A percentile compares a stretch with the other conserved stretches of the same genome.
Conservation (phyloP, 2,888 invertebrate genomes). For the Kuschelorhynchus macadamiae region DNA sequence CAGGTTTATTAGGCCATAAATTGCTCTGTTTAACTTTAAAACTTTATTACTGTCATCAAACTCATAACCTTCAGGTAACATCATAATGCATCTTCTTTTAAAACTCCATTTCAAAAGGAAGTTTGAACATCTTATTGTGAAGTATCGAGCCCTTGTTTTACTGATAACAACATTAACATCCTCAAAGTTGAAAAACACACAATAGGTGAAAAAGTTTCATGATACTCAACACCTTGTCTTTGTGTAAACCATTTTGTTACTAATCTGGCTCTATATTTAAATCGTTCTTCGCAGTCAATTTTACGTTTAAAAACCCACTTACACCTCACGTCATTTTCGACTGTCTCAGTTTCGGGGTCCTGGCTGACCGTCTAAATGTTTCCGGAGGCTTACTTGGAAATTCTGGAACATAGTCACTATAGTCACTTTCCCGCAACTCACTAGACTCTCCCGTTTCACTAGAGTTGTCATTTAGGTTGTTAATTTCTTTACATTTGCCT, state of each 20-base stretch:
- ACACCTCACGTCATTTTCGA: no score
- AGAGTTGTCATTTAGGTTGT: no score
- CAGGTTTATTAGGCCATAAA: slow-evolving; percentile 50
- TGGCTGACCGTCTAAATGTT: no score
- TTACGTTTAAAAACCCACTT: slow-evolving; percentile 60
- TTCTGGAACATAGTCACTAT: no score
- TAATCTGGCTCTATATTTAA: slow-evolving; percentile 33
- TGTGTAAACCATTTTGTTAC: slow-evolving; percentile 47
- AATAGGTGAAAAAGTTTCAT: slow-evolving; percentile 13
- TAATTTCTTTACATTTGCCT: no score
- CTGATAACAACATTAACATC: slow-evolving; percentile 49
- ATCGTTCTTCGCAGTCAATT: background rate
- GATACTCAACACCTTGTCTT: slow-evolving; percentile 27
- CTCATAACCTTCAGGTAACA: slow-evolving; percentile 46
- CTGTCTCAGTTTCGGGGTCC: no score
- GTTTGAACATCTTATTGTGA: slow-evolving; percentile 53
- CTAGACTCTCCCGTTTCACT: no score
- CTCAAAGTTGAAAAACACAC: slow-evolving; percentile 39
- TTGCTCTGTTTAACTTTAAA: slow-evolving; percentile 46
- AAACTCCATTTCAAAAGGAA: slow-evolving; percentile 55
- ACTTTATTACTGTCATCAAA: slow-evolving; percentile 28
- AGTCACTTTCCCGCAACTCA: no score
- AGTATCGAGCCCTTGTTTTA: slow-evolving; percentile 45
- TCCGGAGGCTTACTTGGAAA: no score
- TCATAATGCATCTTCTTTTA: slow-evolving; percentile 53